A percentile compares a stretch with the other conserved stretches of the same genome.
Conservation (phyloP, 2,797 vertebrate species). For the Tapera naevia region DNA sequence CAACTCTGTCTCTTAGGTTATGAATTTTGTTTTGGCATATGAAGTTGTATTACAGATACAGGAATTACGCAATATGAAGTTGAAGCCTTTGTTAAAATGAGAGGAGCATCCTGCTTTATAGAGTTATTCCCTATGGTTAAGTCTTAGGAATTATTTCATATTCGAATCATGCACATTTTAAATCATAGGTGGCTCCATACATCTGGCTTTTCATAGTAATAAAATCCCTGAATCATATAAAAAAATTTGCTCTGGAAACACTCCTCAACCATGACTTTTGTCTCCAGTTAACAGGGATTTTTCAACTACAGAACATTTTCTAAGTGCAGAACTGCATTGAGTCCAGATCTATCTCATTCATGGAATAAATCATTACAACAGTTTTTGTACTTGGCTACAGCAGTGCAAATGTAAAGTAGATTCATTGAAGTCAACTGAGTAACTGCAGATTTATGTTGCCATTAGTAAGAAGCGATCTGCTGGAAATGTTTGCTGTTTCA, state of each 20-base stretch:
- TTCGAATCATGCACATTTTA: not conserved
- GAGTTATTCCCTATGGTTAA: not conserved
- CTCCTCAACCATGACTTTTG: not conserved
- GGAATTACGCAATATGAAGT: not conserved
- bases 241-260: not conserved
- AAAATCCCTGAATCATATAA: not conserved
- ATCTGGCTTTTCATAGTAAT: not conserved
- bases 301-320: not conserved
- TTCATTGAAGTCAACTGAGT: conserved; percentile 16
- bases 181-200: not conserved
- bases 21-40: not conserved
- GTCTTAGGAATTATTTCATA: not conserved
- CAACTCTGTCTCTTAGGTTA: not conserved
- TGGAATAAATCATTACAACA: conserved; percentile 18
- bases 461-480: conserved; percentile 29
- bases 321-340: not conserved
- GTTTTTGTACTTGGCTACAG: conserved; percentile 31
- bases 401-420: conserved; percentile 6
- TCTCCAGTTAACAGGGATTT: not conserved
- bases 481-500: conserved; percentile 19
- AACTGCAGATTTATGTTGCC: conserved; percentile 46
- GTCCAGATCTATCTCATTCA: not conserved
- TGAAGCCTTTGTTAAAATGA: not conserved
- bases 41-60: not conserved
- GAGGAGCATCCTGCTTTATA: not conserved